Evolutionary conservation across 1,140 invertebrate genomes (phyloP).

Genomic region (Drosophila teissieri): DNA sequence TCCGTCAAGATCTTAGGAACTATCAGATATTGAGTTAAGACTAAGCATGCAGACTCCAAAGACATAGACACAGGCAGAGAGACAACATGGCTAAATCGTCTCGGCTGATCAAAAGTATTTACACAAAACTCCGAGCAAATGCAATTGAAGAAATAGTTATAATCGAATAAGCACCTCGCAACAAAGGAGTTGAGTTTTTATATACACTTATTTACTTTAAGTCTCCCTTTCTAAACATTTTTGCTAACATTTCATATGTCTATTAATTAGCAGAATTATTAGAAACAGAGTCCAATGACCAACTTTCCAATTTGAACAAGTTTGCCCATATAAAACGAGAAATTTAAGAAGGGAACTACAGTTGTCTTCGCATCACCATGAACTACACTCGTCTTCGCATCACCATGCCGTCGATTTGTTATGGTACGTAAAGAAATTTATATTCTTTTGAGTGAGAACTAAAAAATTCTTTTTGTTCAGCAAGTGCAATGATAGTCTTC

Average conservation of each 20-base stretch:
- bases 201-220: not conserved
- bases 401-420: slow-evolving; percentile 9
- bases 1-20: too few relatives aligned
- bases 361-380: slow-evolving; percentile 10
- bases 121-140: too few relatives aligned
- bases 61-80: too few relatives aligned
- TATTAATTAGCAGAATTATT: slow-evolving; percentile 15
- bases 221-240: not conserved
- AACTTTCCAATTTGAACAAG: slow-evolving; percentile 15
- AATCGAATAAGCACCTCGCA: too few relatives aligned
- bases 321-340: slow-evolving; percentile 14
- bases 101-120: too few relatives aligned
- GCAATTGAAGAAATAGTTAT: too few relatives aligned
- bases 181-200: too few relatives aligned
- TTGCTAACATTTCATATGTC: not conserved
- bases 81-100: too few relatives aligned
- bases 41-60: too few relatives aligned
- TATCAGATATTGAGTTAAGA: too few relatives aligned
- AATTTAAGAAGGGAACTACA: not conserved
- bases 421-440: not conserved
- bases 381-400: not conserved
- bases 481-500: not conserved
- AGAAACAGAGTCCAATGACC: not conserved
- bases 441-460: not conserved
- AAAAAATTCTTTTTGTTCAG: not conserved